Base-by-base conservation (phyloP, 2,797 vertebrate species). In the Tarsius wallacei region DNA sequence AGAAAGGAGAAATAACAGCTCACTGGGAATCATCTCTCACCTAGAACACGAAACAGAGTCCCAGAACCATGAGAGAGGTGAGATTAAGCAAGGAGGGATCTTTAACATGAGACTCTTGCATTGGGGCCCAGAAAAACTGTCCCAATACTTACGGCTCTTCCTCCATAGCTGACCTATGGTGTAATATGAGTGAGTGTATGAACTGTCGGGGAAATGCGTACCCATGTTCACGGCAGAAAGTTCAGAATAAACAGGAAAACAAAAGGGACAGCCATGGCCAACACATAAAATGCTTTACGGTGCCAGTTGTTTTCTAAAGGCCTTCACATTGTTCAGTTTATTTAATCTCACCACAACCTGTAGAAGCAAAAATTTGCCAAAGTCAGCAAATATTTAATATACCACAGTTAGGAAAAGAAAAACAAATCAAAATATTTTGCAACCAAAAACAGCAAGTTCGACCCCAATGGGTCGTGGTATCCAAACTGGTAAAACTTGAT, bases 321-420 rank as follows among this genome's bases (percentile, higher is more conserved):
- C 13, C 28, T 83, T 42, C 15, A 31, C 22, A 57, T 14, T 33
- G 11, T 53, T 47, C 15, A 70, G 1, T 10, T 61, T 80, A 63
- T 63, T 87, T 59, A 51, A 64, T 90, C 90, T 94, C 88, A 51
- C 47, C 24, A 88, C 57, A 85, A 70, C 31, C 61, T 26, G 22
- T 28, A 63, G 81, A 74, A 89, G 26, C 49, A 76, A 94, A 80
- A 42, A 6, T 10, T 8, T 63, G 22, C n/a, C 55, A 59, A 92
- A 86, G 55, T 63, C 55, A 71, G 28, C 26, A 90, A 74, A 82
- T n/a, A 77, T 42, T 88, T 94, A 31, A 24, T 42, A 36, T 24
- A 53, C 11, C 47, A 16, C 6, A 5, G 19, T 88, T 16, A 84
- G n/a, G 70, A 76, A 81, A 87, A 80, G 21, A 83, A 85, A 76